Base-by-base conservation (phyloP, 2,113 vertebrate species). In the Pituophis catenifer region DNA sequence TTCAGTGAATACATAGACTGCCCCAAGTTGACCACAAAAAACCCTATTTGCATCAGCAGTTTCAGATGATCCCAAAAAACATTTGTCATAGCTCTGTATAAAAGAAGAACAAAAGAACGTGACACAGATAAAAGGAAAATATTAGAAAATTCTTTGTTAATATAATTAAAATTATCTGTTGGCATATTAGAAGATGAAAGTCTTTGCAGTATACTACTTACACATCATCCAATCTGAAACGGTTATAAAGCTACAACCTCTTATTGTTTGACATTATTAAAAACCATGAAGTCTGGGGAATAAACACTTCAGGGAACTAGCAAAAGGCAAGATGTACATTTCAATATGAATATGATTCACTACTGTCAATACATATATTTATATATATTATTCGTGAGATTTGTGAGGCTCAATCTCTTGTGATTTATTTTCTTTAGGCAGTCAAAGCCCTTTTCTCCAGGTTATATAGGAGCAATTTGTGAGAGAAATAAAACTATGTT, bases 61-160 rank as follows among this genome's bases (percentile, higher is more conserved):
- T 98, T 99, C 99, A 23, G 99, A 99, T 95, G 99, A 99, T 89
- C 99, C 99, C 92, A 99, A 98, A 97, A 99, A 99, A 97, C 99
- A 99, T 98, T 99, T 99, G 97, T 99, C 99, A 97, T 99, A 99
- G 96, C 99, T 99, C 99, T 99, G 96, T n/a, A 96, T 96, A 85
- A 96, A 95, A 95, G 75, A 21, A 38, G 8, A 38, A 81, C 75
- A 81, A 44, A 81, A 21, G 33, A 44, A 81, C 44, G 70, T 38
- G 15, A 81, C 70, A 81, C 33, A 81, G 17, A 21, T 81, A 44
- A 44, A 44, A 33, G 17, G 8, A 81, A 81, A 44, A 38, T 81
- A 44, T 44, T 81, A 44, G 75, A 21, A 81, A 44, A 81, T 81
- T 81, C 33, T 38, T 81, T 38, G 15, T 38, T 81, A 81, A 44